Base-by-base conservation (phyloP, 2,888 invertebrate genomes). In the Unio delphinus region DNA sequence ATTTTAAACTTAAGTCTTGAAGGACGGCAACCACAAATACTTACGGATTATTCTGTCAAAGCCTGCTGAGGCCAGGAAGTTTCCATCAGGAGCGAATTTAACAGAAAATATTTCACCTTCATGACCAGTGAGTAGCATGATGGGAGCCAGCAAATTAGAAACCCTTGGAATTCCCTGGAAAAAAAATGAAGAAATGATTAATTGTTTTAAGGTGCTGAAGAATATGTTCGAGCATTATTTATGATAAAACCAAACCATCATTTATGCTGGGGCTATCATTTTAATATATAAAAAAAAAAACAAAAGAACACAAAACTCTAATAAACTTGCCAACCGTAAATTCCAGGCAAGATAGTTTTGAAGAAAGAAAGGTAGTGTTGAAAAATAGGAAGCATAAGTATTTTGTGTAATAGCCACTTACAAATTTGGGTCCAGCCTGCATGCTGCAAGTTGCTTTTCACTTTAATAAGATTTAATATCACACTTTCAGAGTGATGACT, bases 71-170 rank as follows among this genome's bases (percentile, higher is more conserved):
- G 97, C 97, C 58, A 99, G 90, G 87, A 97, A 94, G 84, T 96
- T 95, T 6, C 99, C 99, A 88, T 99, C 98, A 0, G 98, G 98
- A 88, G 98, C 97, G 90, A 99, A 99, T 90, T 96, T 95, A 11
- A 95, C 92, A 4, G 95, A 93, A 89, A 96, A 98, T 82, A 99
- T 94, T 90, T 99, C 99, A 17, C 98, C 98, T 88, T 96, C 96
- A 88, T 99, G 99, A 0, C 98, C 99, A 87, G 97, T 96, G 66
- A 99, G 90, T 58, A 96, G 91, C 97, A 99, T 98, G 69, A 98
- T 98, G 0, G 98, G 98, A 0, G 97, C 94, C 88, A 94, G 93
- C 3, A 99, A 92, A 80, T 94, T 95, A 0, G 98, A 98, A 18
- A 97, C 96, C 74, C 98, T 74, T 26, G 81, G 80, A 56, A 85